A percentile compares a stretch with the other conserved stretches of the same genome.
Evolutionary conservation across 2,113 vertebrate species (phyloP).

Genomic region (Phocoena phocoena): DNA sequence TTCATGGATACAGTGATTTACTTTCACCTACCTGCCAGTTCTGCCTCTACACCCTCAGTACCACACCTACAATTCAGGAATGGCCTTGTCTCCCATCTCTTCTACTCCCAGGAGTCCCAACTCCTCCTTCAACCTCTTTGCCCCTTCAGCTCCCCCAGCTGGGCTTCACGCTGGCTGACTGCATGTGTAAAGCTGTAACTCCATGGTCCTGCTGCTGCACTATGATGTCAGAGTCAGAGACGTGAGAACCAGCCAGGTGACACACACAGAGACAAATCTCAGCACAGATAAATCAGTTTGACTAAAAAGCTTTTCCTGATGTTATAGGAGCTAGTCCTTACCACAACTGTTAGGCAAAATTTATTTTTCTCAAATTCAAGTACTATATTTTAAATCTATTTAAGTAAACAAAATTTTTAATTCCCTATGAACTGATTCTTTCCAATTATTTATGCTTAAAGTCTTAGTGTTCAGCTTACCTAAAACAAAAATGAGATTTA

Average conservation of each 20-base stretch:
- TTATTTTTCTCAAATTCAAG: slow-evolving; percentile 22
- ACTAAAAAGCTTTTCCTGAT: background rate
- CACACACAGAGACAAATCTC: background rate
- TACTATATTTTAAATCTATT: background rate
- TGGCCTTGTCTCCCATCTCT: background rate
- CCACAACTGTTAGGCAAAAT: background rate
- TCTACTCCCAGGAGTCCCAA: background rate
- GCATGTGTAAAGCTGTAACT: background rate
- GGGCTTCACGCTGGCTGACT: background rate
- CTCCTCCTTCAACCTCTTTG: background rate
- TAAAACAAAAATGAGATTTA: slow-evolving; percentile 40
- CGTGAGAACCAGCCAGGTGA: background rate
- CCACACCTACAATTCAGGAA: background rate
- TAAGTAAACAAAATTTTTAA: background rate
- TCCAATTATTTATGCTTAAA: background rate
- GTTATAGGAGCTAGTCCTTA: background rate
- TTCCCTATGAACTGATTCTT: background rate
- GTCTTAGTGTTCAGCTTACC: background rate
- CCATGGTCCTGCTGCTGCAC: background rate
- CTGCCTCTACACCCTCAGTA: background rate
- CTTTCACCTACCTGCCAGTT: background rate
- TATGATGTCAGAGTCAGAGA: background rate
- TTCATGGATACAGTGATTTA: background rate
- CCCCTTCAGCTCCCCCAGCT: background rate
- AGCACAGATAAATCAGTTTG: background rate